These are phyloP conservation scores for Gallinago nigripennis DNA, from an alignment of 2,797 vertebrate species.

Conservation along the genomic window DNA sequence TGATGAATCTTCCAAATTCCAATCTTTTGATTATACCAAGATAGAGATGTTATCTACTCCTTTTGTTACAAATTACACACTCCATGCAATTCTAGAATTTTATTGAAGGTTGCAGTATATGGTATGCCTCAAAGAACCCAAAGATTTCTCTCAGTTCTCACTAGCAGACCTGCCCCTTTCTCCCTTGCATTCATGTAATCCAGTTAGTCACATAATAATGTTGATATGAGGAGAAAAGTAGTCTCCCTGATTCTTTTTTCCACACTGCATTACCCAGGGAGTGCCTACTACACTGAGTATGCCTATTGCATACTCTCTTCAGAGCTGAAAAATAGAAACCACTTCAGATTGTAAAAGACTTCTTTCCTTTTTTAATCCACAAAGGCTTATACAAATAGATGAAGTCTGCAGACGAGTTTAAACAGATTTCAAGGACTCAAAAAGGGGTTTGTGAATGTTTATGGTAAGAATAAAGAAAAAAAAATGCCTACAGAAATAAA, in stretches of 20 bases:
- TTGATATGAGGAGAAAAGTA: background rate
- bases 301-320: background rate
- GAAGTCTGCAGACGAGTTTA: background rate
- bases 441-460: background rate
- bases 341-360: background rate
- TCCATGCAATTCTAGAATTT: background rate
- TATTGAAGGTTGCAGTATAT: background rate
- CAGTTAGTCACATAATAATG: background rate
- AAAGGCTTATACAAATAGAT: background rate
- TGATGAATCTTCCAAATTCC: background rate
- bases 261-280: background rate
- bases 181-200: background rate
- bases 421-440: background rate
- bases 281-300: background rate
- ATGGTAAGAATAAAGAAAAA: background rate
- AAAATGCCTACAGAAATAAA: background rate
- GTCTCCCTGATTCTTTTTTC: background rate
- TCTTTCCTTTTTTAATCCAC: background rate
- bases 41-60: background rate
- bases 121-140: background rate
- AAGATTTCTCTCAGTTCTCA: background rate
- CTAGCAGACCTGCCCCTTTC: background rate
- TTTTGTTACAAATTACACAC: background rate
- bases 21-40: background rate
- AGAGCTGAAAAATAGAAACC: background rate